phyloP scores from a whole-genome alignment of 2,888 invertebrate genomes.

The Drosophila trichaetosa region DNA sequence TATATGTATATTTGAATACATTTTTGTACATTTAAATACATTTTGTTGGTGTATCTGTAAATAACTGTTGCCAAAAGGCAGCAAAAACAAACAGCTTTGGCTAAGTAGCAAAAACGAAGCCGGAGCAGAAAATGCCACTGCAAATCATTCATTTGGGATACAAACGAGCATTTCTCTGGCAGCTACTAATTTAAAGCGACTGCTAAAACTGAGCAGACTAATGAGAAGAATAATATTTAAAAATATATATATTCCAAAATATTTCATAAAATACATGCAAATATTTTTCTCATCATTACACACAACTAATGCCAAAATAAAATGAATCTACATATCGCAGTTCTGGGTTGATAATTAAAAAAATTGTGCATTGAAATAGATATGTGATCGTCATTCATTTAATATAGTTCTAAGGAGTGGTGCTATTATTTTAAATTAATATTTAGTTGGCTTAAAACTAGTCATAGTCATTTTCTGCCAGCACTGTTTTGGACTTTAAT shows the following conservation, averaged over 20 bases:
- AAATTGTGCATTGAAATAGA: too few species aligned
- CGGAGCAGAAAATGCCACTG: conserved; percentile 12
- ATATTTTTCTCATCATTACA: neutral
- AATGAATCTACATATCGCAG: too few species aligned
- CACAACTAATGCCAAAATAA: neutral
- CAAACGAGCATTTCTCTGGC: conserved; percentile 24
- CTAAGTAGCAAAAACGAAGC: neutral
- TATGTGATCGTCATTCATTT: too few species aligned
- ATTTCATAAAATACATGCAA: neutral
- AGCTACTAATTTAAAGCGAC: conserved; percentile 8
- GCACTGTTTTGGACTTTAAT: neutral
- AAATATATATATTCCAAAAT: neutral
- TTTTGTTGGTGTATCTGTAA: neutral
- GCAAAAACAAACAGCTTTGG: conserved; percentile 9
- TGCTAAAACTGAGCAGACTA: neutral
- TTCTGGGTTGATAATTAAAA: too few species aligned
- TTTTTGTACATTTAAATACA: neutral
- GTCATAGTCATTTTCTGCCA: neutral
- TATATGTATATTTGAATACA: neutral
- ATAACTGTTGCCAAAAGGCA: conserved; percentile 10
- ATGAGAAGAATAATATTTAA: neutral
- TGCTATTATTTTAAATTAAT: too few species aligned
- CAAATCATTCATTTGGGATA: conserved; percentile 20
- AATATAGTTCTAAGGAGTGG: too few species aligned
- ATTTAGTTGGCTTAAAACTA: too few species aligned